A percentile compares a stretch with the other conserved stretches of the same genome.
phyloP scores from a whole-genome alignment of 2,797 vertebrate species.

The Sebastes vulpes region DNA sequence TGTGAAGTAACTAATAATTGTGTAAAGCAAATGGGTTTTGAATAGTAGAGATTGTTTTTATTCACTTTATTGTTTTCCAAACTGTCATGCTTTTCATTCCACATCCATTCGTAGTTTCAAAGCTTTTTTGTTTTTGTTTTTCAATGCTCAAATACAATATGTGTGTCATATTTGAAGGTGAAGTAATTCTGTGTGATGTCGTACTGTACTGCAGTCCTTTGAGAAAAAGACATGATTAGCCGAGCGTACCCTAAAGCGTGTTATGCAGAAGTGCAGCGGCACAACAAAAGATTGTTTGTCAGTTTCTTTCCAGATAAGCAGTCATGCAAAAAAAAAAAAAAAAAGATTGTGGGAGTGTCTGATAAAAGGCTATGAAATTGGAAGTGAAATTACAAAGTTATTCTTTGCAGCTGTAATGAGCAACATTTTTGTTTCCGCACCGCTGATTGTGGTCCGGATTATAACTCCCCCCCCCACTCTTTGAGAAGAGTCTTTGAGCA shows the following conservation, averaged over 20 bases:
- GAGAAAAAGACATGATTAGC: slow-evolving; percentile 34
- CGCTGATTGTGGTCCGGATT: slow-evolving; percentile 49
- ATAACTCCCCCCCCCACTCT: slow-evolving; percentile 20
- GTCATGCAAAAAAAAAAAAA: slow-evolving; percentile 21
- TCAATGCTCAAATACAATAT: slow-evolving; percentile 2
- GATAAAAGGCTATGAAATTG: slow-evolving; percentile 37
- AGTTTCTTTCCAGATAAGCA: slow-evolving; percentile 25
- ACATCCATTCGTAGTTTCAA: background rate
- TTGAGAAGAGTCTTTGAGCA: slow-evolving; percentile 35
- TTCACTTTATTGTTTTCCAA: background rate
- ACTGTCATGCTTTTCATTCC: background rate
- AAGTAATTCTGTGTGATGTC: slow-evolving; percentile 15
- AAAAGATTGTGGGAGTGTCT: slow-evolving; percentile 21
- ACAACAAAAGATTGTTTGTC: slow-evolving; percentile 29
- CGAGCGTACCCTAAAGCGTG: slow-evolving; percentile 1
- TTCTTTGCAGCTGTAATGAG: slow-evolving; percentile 59
- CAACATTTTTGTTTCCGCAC: slow-evolving; percentile 45
- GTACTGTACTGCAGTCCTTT: slow-evolving; percentile 12
- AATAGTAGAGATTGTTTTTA: background rate
- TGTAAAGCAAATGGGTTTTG: background rate
- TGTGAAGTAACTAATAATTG: background rate
- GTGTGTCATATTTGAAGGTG: slow-evolving; percentile 6
- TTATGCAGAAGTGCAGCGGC: slow-evolving; percentile 1
- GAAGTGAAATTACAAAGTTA: slow-evolving; percentile 48
- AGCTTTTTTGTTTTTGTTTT: background rate